phyloP scores from a whole-genome alignment of 2,113 vertebrate genomes.

The Lophura nycthemera region DNA sequence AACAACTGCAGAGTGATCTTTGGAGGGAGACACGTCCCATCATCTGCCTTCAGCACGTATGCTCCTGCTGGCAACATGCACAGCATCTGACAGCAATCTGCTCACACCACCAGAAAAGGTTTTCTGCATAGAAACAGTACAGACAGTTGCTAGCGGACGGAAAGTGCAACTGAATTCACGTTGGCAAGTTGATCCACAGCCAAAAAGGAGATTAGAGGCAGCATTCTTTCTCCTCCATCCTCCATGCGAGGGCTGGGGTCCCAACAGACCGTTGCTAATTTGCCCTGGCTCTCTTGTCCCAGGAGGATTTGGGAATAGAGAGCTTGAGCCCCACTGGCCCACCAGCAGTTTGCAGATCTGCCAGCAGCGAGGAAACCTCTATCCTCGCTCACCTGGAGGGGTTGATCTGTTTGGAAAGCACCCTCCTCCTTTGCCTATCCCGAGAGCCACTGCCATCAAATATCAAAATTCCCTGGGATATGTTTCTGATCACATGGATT shows the following conservation, averaged over 20 bases:
- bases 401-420: neutral
- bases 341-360: neutral
- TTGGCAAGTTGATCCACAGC: slow-evolving; percentile 1
- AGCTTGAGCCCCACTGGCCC: neutral
- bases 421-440: neutral
- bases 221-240: slow-evolving; percentile 10
- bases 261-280: neutral
- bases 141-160: slow-evolving; percentile 51
- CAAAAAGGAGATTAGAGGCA: slow-evolving; percentile 37
- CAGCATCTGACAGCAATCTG: slow-evolving; percentile 50
- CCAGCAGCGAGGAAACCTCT: neutral
- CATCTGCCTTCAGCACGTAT: slow-evolving; percentile 48
- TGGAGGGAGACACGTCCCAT: neutral
- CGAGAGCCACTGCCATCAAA: neutral
- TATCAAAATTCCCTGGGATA: neutral
- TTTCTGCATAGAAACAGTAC: slow-evolving; percentile 12
- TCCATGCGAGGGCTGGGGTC: neutral
- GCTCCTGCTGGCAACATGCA: neutral
- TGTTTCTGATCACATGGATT: rapidly evolving
- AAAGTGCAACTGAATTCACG: slow-evolving; percentile 47
- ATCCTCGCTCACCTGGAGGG: rapidly evolving
- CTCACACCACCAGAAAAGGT: neutral
- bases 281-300: neutral
- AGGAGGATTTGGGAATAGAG: neutral
- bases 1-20: slow-evolving; percentile 53